Percentiles rank a stretch among this genome's conserved stretches.
phyloP scores from a whole-genome alignment of 2,113 vertebrate species.

The Tinamus guttatus region DNA sequence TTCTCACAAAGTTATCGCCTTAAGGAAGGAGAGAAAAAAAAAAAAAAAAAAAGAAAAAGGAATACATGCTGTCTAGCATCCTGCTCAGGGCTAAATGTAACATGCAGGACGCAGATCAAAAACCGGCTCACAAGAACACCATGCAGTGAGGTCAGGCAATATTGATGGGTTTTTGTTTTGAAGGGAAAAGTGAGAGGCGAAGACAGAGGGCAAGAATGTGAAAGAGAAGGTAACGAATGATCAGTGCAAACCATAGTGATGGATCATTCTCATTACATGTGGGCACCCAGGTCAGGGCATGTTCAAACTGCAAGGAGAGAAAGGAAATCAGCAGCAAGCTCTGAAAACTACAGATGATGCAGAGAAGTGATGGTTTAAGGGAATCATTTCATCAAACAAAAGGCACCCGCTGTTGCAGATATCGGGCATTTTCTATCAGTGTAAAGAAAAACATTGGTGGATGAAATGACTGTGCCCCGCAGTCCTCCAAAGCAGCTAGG shows the following conservation, averaged over 20 bases:
- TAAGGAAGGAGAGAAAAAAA: neutral
- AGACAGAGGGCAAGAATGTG: neutral
- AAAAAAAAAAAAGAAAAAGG: neutral
- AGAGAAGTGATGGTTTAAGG: neutral
- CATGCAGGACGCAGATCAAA: conserved; percentile 1
- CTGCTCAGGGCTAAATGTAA: conserved; percentile 30
- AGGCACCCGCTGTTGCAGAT: neutral
- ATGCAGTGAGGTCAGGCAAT: conserved; percentile 57
- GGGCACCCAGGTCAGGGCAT: conserved; percentile 50
- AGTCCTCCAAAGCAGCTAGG: neutral
- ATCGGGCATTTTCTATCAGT: neutral
- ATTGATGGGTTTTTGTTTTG: neutral
- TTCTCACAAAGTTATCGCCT: neutral
- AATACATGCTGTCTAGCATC: conserved; percentile 39
- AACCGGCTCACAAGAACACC: conserved; percentile 41
- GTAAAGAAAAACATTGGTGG: neutral
- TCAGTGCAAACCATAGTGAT: conserved; percentile 56
- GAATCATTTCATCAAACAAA: conserved; percentile 14
- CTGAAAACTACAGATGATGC: neutral
- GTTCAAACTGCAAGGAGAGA: conserved; percentile 66
- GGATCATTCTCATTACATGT: conserved; percentile 56
- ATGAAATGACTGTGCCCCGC: neutral
- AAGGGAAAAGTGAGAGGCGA: neutral
- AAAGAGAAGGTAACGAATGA: conserved; percentile 43
- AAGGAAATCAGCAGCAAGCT: conserved; percentile 41